These are phyloP conservation scores for Vanacampus margaritifer DNA, from an alignment of 2,113 vertebrate species.

Conservation along the genomic window DNA sequence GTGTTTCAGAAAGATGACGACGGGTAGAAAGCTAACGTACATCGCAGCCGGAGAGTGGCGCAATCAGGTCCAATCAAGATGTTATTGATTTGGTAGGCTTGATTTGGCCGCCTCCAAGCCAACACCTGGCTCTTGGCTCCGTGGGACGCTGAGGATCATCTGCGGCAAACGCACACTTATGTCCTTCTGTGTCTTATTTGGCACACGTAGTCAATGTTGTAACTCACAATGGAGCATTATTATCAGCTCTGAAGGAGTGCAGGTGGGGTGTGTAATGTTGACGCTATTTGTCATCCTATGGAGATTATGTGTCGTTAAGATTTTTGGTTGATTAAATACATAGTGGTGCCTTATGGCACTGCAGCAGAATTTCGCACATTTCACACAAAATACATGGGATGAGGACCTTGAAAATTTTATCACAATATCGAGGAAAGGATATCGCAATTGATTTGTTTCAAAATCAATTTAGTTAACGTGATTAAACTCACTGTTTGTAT, in stretches of 20 bases:
- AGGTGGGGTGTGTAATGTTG: background rate
- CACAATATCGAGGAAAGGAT: no score
- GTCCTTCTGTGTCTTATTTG: constrained; percentile 35
- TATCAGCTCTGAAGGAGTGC: background rate
- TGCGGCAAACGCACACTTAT: constrained; percentile 48
- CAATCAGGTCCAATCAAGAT: constrained; percentile 70
- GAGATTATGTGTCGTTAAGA: background rate
- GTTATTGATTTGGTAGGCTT: constrained; percentile 62
- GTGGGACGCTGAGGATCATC: constrained; percentile 46
- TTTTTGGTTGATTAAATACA: background rate
- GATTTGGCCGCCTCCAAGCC: constrained; percentile 32
- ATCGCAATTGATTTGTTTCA: no score
- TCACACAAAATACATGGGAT: no score
- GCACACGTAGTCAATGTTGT: background rate
- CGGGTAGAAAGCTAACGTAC: constrained; percentile 39
- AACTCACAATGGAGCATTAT: background rate
- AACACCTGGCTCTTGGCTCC: constrained; percentile 69
- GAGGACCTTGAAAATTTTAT: no score
- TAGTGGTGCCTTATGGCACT: background rate
- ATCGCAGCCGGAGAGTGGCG: constrained; percentile 41
- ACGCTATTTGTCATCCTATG: background rate
- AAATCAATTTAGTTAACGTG: no score
- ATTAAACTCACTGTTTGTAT: no score
- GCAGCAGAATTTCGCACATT: no score
- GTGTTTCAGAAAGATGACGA: constrained; percentile 17